Conservation (phyloP, 35 echinoderm and acorn worm genomes). For the Lytechinus variegatus region DNA sequence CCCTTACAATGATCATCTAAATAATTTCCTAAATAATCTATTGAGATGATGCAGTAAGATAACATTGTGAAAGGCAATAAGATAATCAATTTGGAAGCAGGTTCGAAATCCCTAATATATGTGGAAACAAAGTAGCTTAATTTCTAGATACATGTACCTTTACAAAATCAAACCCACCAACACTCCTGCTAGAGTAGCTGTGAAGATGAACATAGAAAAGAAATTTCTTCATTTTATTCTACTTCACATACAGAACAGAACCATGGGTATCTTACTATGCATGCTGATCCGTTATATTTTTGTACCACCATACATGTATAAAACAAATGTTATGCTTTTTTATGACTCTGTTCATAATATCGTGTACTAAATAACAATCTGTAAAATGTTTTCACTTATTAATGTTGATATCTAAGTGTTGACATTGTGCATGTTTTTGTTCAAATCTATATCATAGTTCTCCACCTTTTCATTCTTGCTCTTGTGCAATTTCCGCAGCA, state of each 20-base stretch:
- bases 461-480: not conserved
- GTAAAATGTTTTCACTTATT: not conserved
- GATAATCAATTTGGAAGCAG: not conserved
- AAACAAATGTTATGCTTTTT: not conserved
- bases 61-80: not conserved
- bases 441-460: not conserved
- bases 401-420: slow-evolving; percentile 4
- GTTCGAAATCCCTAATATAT: not conserved
- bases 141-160: not conserved
- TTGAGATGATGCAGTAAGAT: not conserved
- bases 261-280: not conserved
- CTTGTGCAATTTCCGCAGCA: not conserved
- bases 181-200: not conserved
- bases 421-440: not conserved
- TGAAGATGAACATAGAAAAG: not conserved
- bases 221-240: not conserved
- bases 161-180: not conserved
- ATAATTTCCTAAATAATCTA: not conserved
- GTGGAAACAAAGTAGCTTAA: not conserved
- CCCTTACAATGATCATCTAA: not conserved
- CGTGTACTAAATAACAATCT: not conserved
- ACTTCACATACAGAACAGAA: not conserved
- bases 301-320: not conserved
- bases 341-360: slow-evolving; percentile 14
- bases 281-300: not conserved